Evolutionary conservation across 2,797 vertebrate species (phyloP), one percentile per base, ranked within the genome.

Genomic region (Cichlasoma orientale): DNA sequence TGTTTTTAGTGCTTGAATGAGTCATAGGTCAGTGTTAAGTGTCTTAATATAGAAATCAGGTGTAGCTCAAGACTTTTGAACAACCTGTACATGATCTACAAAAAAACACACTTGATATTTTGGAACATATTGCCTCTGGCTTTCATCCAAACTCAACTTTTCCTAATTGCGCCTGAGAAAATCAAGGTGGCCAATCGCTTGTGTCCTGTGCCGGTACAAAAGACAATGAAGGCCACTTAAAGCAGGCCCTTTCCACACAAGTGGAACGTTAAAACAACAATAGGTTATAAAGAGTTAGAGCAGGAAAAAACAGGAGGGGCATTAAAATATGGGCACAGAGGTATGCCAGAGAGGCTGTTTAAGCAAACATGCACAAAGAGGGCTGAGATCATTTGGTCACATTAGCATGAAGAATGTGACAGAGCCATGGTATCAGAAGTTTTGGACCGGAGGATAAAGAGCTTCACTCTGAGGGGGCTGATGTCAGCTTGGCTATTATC

Each of bases 401-500:
- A 89, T 79, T 85, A 89, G 89, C 84, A 78, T 84, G 89, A 83
- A 90, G 90, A 90, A 92, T 90, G 91, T 91, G 90, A 86, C 88
- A 29, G 80, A 73, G 76, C 44, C 58, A 56, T 81, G 88, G 79
- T 47, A 90, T 82, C 55, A 55, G 56, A 29, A 25, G 41, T 36
- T n/a, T 59, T 72, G 55, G 56, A 70, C 38, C 56, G 55, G 44
- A 53, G 23, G 47, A 89, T 69, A 47, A 75, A 86, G 29, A 57
- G 41, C 53, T 80, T 78, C 7, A 2, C 79, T 63, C 58, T 47
- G 36, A 83, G 66, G 61, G 4, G 50, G 55, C 57, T 76, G 70
- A 78, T 58, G 66, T 79, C 44, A 58, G 56, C 52, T 44, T 18
- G 63, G 14, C 56, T n/a, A 54, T 29, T 75, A 52, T 82, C 38